These are phyloP conservation scores for Corella eumyota DNA, from an alignment of 23 tunicate genomes.

Conservation along the genomic window DNA sequence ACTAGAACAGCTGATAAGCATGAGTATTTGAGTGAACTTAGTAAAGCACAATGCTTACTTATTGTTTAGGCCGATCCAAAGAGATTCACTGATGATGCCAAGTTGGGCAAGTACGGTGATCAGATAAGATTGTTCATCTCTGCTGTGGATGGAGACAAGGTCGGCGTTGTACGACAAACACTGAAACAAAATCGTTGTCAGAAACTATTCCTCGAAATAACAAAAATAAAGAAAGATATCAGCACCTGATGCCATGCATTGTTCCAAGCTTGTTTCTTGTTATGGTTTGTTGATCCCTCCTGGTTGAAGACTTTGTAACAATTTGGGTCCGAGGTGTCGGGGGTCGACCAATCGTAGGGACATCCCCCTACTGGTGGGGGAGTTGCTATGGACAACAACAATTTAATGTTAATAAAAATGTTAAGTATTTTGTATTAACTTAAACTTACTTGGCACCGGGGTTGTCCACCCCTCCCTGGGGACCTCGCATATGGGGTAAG, in stretches of 20 bases:
- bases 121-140: constrained; percentile 47
- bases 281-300: constrained; percentile 7
- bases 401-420: too few relatives aligned
- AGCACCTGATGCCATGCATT: constrained; percentile 93
- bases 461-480: constrained; percentile 74
- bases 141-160: constrained; percentile 84
- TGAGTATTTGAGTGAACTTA: too few relatives aligned
- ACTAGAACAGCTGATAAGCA: too few relatives aligned
- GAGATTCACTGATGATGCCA: constrained; percentile 11
- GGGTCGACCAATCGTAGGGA: constrained; percentile 54
- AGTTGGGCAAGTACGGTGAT: constrained; percentile 20
- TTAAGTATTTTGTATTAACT: too few relatives aligned
- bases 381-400: constrained; percentile 31
- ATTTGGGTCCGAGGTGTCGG: constrained; percentile 16
- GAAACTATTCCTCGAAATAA: too few relatives aligned
- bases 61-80: constrained; percentile 83
- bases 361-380: constrained; percentile 83
- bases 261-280: constrained; percentile 49
- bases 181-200: constrained; percentile 16
- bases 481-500: constrained; percentile 63
- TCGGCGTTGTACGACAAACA: constrained; percentile 45
- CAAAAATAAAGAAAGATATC: too few relatives aligned
- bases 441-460: constrained; percentile 74
- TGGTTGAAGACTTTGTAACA: constrained; percentile 62
- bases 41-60: constrained; percentile 27